phyloP scores from a whole-genome alignment of 1,140 invertebrate species.

The Plectrocnemia conspersa region DNA sequence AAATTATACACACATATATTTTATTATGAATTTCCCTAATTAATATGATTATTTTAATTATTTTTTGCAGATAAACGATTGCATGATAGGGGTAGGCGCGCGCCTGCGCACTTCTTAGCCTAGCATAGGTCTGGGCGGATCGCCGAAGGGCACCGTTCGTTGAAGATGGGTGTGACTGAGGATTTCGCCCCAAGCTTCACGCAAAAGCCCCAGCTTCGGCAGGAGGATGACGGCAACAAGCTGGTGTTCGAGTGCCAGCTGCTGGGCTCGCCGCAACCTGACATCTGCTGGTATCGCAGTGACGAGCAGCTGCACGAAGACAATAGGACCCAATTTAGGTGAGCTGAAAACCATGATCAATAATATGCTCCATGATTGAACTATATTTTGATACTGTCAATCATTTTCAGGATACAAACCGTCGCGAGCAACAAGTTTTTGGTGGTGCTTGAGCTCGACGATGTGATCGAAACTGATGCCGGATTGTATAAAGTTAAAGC shows the following conservation, averaged over 20 bases:
- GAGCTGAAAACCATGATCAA: constrained; percentile 26
- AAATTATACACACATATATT: no score
- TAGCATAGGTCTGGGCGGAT: constrained; percentile 6
- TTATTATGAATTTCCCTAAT: no score
- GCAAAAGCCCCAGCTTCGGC: constrained; percentile 91
- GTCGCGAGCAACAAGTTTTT: constrained; percentile 81
- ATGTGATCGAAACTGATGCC: constrained; percentile 92
- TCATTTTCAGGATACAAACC: constrained; percentile 61
- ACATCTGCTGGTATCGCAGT: constrained; percentile 87
- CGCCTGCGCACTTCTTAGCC: background rate
- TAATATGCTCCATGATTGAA: background rate
- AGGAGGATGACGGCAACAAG: constrained; percentile 93
- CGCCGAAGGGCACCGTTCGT: constrained; percentile 1
- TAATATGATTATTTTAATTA: background rate
- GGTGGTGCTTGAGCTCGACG: constrained; percentile 88
- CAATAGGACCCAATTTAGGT: constrained; percentile 76
- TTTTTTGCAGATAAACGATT: constrained; percentile 8
- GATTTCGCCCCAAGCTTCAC: constrained; percentile 96
- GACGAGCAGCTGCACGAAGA: constrained; percentile 79
- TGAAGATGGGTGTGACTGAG: constrained; percentile 56
- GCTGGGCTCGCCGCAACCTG: constrained; percentile 80
- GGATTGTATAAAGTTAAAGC: constrained; percentile 97
- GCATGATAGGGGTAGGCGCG: constrained; percentile 12
- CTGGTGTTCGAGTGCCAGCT: constrained; percentile 93
- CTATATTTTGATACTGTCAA: background rate